phyloP scores from a whole-genome alignment of 2,888 invertebrate genomes.

The Lasioglossum calceatum region DNA sequence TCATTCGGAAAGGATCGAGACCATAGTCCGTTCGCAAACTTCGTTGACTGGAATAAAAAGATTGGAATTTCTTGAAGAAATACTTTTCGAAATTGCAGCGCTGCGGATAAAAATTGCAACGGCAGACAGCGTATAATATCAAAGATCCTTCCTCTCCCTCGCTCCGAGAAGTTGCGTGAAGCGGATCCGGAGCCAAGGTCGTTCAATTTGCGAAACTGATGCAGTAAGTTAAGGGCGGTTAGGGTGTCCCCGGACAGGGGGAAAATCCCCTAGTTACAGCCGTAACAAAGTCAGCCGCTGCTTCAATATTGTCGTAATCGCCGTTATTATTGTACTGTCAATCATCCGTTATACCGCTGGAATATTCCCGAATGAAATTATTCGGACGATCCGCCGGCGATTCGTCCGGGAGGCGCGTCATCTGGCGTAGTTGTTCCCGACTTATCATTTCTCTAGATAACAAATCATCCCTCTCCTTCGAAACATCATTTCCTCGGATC shows the following conservation, averaged over 20 bases:
- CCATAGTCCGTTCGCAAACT: neutral
- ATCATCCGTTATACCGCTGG: constrained; percentile 35
- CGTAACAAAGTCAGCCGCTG: constrained; percentile 57
- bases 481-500: neutral
- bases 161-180: neutral
- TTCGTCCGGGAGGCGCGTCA: neutral
- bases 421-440: neutral
- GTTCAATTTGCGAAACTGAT: constrained; percentile 57
- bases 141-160: neutral
- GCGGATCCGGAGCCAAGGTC: constrained; percentile 40
- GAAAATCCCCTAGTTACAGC: constrained; percentile 53
- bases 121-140: constrained; percentile 8
- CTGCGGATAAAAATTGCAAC: neutral
- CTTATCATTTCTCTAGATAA: neutral
- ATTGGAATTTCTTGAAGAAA: constrained; percentile 12
- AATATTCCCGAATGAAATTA: constrained; percentile 33
- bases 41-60: neutral
- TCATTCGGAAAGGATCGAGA: neutral
- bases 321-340: constrained; percentile 56
- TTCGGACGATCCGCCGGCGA: constrained; percentile 4
- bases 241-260: constrained; percentile 55
- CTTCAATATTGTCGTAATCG: constrained; percentile 63
- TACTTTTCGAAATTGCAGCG: neutral
- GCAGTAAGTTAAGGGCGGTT: constrained; percentile 49
- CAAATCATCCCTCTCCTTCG: neutral